Base-by-base conservation (phyloP, 2,888 invertebrate species). In the Helicoverpa assulta region DNA sequence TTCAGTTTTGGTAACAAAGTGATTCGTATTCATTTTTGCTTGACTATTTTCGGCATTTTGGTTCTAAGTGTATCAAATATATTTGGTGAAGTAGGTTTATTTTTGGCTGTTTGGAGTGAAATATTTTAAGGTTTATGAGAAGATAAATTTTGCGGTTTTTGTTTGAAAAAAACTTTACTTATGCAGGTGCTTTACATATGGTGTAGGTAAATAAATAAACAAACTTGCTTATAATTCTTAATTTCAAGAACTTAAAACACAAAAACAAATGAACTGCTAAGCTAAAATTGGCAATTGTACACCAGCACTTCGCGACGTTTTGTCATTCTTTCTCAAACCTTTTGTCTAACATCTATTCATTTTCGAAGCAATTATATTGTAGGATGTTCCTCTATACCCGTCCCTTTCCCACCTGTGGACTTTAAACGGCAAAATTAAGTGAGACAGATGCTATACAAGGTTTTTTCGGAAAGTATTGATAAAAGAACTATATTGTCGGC, bases 401-500 rank as follows among this genome's bases (percentile, higher is more conserved):
- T 91, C 90, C 80, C 86, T 84, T 75, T 93, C 89, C 72, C 75
- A 71, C 88, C 63, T 61, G 40, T 56, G 50, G 53, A 47, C 69
- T 71, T 75, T 70, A 76, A 73, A 72, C 69, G 69, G 67, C 37
- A 70, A 61, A 84, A 84, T 83, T 89, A 92, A 93, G 81, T 74
- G 90, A 87, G 94, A 93, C 71, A 78, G 90, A 76, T 80, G 87
- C 79, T 86, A 84, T 79, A 88, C 85, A 89, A 89, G 76, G 73
- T 76, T 86, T 92, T 94, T 94, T 92, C 87, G 77, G 81, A 86
- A 90, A 91, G 92, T 90, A 92, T 92, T 92, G 93, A 92, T 94
- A 93, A 92, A 92, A 90, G 91, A 91, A 92, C 90, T 93, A 94
- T 94, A 95, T 94, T 94, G 92, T 90, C 90, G 91, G 92, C 93